These are phyloP conservation scores for Chelonia mydas DNA, from an alignment of 2,797 vertebrate species.

Conservation along the genomic window DNA sequence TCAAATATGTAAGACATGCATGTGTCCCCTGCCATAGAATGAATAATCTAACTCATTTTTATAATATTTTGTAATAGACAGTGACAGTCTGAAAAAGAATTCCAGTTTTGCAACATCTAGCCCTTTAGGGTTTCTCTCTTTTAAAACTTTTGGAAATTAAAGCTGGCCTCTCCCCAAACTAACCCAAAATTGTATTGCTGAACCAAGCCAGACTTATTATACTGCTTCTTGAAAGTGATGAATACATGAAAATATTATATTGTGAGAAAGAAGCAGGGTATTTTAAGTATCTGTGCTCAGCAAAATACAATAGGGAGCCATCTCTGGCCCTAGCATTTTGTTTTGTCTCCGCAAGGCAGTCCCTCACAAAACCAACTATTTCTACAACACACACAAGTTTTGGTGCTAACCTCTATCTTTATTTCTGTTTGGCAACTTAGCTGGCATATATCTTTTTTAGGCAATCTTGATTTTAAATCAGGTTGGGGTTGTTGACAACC, in stretches of 20 bases:
- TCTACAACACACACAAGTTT: slow-evolving; percentile 62
- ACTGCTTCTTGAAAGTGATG: slow-evolving; percentile 25
- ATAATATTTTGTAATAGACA: neutral
- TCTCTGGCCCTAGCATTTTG: slow-evolving; percentile 44
- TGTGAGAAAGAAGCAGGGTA: slow-evolving; percentile 38
- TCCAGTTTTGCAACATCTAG: slow-evolving; percentile 49
- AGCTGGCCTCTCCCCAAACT: slow-evolving; percentile 59
- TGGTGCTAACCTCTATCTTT: slow-evolving; percentile 69
- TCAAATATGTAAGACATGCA: neutral
- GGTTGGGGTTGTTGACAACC: slow-evolving; percentile 51
- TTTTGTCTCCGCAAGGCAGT: slow-evolving; percentile 66
- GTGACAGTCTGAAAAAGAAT: slow-evolving; percentile 51
- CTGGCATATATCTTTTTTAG: slow-evolving; percentile 71
- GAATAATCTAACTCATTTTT: neutral
- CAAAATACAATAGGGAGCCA: slow-evolving; percentile 54
- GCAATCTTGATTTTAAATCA: slow-evolving; percentile 71
- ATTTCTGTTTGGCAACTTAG: slow-evolving; percentile 56
- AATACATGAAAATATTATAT: slow-evolving; percentile 47
- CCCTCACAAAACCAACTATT: slow-evolving; percentile 63
- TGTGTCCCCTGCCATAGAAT: neutral
- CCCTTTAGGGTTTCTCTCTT: slow-evolving; percentile 38
- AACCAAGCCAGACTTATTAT: slow-evolving; percentile 12
- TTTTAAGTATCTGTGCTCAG: slow-evolving; percentile 64
- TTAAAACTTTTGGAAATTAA: slow-evolving; percentile 65
- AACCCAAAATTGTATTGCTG: neutral